These are phyloP conservation scores for Chlorodrepanis virens DNA, from an alignment of 2,113 vertebrate species.

Conservation along the genomic window DNA sequence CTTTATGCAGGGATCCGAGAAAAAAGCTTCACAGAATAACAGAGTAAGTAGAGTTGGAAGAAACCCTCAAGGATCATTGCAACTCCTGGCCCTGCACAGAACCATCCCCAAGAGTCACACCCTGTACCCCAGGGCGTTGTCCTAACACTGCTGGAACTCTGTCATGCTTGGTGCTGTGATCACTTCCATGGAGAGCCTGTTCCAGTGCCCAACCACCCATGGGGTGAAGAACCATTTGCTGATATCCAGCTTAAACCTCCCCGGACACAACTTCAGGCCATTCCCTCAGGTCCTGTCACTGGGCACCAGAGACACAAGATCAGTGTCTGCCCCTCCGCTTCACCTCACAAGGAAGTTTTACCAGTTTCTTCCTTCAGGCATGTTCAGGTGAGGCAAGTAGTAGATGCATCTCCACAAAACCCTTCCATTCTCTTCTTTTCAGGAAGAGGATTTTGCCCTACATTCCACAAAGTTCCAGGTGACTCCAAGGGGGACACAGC, in stretches of 20 bases:
- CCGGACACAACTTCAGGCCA: background rate
- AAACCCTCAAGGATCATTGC: background rate
- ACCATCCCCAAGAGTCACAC: background rate
- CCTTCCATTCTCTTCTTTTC: background rate
- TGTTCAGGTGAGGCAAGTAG: background rate
- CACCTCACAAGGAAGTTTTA: background rate
- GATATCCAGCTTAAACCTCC: background rate
- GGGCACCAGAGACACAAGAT: background rate
- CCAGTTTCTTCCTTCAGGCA: background rate
- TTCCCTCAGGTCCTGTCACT: background rate
- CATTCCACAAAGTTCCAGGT: background rate
- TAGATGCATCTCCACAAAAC: background rate
- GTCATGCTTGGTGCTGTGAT: background rate
- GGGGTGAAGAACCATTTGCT: background rate
- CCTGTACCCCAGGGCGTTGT: background rate
- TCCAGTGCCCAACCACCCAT: background rate
- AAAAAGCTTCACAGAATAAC: background rate
- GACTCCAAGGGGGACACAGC: rapidly evolving
- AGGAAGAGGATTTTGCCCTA: background rate
- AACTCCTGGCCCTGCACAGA: background rate
- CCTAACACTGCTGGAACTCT: background rate
- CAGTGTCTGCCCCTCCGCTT: background rate
- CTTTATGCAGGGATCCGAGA: background rate
- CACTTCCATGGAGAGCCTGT: background rate
- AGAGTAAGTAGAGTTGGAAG: background rate